Base-by-base conservation (phyloP, 2,113 vertebrate genomes). In the Paralichthys olivaceus region DNA sequence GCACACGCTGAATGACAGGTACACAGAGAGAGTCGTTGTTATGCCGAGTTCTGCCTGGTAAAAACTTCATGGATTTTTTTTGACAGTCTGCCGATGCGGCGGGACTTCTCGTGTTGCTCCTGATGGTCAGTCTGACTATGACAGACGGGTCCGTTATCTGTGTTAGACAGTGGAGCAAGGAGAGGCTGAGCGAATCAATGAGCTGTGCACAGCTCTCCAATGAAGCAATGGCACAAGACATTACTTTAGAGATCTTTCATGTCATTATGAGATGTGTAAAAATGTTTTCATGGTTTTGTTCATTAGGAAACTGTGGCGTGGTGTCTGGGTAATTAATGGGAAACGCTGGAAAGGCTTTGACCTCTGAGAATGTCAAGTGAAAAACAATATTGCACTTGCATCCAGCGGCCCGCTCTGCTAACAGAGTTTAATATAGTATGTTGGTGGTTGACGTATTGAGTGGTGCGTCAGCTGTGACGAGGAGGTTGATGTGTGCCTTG, bases 381-480 rank as follows among this genome's bases (percentile, higher is more conserved):
- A 90, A 90, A 87, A 75, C 79, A 86, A 86, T 85, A 91, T 86
- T 88, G 68, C 76, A 60, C 71, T 64, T 60, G 43, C 70, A 86
- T 75, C 84, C 77, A 57, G 56, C 45, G 51, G 63, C 69, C 75
- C 3, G 26, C 80, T 89, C 77, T 75, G 77, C 75, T 85, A 77
- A 80, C 80, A 19, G 74, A 63, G 76, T 84, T 78, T 81, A 84
- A 81, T 72, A 77, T 80, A 66, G 87, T 22, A 47, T 51, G 69
- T 79, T 77, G 69, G 66, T 49, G 74, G 71, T 58, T 93, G 90
- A 91, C 66, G 73, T 87, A 91, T 90, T 76, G 84, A 90, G 80
- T 25, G 68, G 72, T 20, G 72, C 62, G 25, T 86, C 89, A 70
- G 86, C 77, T 69, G 83, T 80, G 87, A 89, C 69, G 79, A 80